Percentiles rank a stretch among this genome's conserved stretches.
Evolutionary conservation across 2,113 vertebrate genomes (phyloP).

Genomic region (Piprites chloris): DNA sequence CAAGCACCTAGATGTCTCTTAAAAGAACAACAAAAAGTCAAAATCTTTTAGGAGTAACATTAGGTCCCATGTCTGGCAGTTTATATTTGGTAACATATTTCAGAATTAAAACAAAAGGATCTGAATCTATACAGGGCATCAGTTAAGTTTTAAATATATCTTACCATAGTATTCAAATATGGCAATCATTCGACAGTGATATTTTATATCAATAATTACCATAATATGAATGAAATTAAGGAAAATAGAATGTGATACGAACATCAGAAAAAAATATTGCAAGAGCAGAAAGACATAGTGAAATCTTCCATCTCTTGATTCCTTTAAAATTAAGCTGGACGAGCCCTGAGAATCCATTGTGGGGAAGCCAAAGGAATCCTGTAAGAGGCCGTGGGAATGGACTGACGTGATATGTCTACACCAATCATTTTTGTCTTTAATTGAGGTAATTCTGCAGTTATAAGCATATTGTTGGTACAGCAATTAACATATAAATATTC

Average conservation of each 20-base stretch:
- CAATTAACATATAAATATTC: not conserved
- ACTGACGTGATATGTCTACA: not conserved
- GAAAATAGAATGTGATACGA: not conserved
- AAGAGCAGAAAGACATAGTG: not conserved
- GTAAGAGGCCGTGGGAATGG: not conserved
- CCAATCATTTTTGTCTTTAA: not conserved
- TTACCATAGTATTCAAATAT: not conserved
- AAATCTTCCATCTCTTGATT: not conserved
- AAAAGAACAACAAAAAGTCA: not conserved
- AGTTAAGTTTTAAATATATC: not conserved
- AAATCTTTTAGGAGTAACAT: not conserved
- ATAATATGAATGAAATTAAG: conserved; percentile 4
- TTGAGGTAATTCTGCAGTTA: not conserved
- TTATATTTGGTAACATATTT: not conserved
- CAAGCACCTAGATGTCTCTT: not conserved
- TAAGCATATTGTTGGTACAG: not conserved
- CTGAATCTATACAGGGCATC: not conserved
- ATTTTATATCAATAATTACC: not conserved
- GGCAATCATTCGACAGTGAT: not conserved
- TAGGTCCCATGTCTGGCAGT: not conserved
- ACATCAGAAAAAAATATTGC: not conserved
- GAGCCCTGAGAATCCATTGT: not conserved
- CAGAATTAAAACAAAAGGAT: not conserved
- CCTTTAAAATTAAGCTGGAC: not conserved
- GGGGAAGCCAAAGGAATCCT: not conserved